A percentile compares a stretch with the other conserved stretches of the same genome.
Evolutionary conservation across 2,888 invertebrate species (phyloP).

Genomic region (Pelosia muscerda): DNA sequence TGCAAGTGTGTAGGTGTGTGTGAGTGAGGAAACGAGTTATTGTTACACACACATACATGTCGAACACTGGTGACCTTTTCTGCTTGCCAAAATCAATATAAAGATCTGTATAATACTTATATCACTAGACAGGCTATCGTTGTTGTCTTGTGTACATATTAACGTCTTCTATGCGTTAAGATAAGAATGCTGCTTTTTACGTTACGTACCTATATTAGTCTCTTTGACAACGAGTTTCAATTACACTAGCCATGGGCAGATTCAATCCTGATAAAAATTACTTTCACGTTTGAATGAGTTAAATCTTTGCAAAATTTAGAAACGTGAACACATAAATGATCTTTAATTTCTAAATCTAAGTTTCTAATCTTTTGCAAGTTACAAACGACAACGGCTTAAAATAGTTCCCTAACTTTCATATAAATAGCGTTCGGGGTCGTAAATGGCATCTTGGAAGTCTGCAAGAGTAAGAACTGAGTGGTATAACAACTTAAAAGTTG

Average conservation of each 20-base stretch:
- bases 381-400: constrained; percentile 38
- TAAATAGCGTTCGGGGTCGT: constrained; percentile 49
- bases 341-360: constrained; percentile 20
- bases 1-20: too few species aligned
- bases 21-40: too few species aligned
- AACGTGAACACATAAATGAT: constrained; percentile 9
- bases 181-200: too few species aligned
- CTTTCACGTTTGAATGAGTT: background rate
- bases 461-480: constrained; percentile 67
- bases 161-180: too few species aligned
- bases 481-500: constrained; percentile 76
- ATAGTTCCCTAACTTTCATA: constrained; percentile 53
- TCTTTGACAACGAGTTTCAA: too few species aligned
- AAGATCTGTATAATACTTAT: too few species aligned
- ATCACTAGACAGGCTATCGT: too few species aligned
- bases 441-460: constrained; percentile 58
- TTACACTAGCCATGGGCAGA: background rate
- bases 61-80: too few species aligned
- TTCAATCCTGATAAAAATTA: background rate
- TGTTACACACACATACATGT: too few species aligned
- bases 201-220: too few species aligned
- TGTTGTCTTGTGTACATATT: too few species aligned
- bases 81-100: too few species aligned
- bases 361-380: constrained; percentile 32
- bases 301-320: background rate